phyloP scores from a whole-genome alignment of 2,797 vertebrate genomes.

The Leptatherina wallacei region DNA sequence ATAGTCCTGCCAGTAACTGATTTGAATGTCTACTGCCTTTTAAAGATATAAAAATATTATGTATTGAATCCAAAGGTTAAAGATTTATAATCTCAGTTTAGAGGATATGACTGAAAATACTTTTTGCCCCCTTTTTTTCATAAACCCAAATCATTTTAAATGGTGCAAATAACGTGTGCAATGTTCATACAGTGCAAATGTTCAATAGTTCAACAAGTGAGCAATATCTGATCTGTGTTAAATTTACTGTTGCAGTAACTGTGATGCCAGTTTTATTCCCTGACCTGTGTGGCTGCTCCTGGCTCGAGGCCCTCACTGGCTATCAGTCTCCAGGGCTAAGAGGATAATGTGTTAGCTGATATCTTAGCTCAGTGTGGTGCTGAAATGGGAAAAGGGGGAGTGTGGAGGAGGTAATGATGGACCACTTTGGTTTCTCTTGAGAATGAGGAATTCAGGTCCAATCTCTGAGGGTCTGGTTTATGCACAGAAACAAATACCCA shows the following conservation, averaged over 20 bases:
- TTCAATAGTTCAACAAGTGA: slow-evolving; percentile 44
- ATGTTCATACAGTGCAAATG: slow-evolving; percentile 11
- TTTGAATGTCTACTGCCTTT: slow-evolving; percentile 19
- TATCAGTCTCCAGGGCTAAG: slow-evolving; percentile 84
- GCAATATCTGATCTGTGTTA: slow-evolving; percentile 65
- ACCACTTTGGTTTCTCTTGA: slow-evolving; percentile 81
- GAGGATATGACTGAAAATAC: background rate
- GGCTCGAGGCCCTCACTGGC: slow-evolving; percentile 77
- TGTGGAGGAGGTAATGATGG: slow-evolving; percentile 82
- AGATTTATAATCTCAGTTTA: background rate
- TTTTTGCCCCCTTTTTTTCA: background rate
- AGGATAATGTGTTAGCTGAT: slow-evolving; percentile 92
- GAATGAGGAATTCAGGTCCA: slow-evolving; percentile 71
- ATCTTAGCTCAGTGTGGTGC: slow-evolving; percentile 84
- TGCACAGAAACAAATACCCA: slow-evolving; percentile 24
- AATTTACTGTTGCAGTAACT: slow-evolving; percentile 69
- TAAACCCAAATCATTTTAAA: slow-evolving; percentile 1
- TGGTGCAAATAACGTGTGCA: background rate
- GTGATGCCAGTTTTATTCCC: slow-evolving; percentile 69
- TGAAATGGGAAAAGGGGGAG: slow-evolving; percentile 85
- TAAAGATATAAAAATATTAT: slow-evolving; percentile 8
- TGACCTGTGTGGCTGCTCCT: slow-evolving; percentile 73
- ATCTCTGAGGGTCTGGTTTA: slow-evolving; percentile 50
- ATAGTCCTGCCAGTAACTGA: slow-evolving; percentile 3
- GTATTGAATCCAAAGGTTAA: slow-evolving; percentile 13